Base-by-base conservation (phyloP, 2,797 vertebrate genomes). In the Gymnothorax javanicus region DNA sequence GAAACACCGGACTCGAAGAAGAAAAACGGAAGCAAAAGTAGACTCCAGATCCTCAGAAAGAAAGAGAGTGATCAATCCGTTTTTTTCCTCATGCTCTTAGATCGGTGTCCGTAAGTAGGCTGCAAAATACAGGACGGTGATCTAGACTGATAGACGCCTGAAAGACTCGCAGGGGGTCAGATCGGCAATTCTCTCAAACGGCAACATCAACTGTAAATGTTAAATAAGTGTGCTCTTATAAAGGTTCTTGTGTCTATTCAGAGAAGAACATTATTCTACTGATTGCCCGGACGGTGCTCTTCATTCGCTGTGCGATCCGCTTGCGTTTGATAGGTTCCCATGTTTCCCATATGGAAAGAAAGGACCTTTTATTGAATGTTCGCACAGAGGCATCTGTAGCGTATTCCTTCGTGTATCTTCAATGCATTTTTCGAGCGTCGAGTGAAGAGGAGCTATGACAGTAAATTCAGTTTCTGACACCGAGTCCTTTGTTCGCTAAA, bases 81-180 rank as follows among this genome's bases (percentile, higher is more conserved):
- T 73, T 87, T 64, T 87, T 43, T 27, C 9, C 54, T 20, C 60
- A 52, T 58, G 60, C 58, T 82, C n/a, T 27, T 23, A 33, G 82
- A 87, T 77, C 33, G 62, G n/a, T 67, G 20, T 71, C 52, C 57
- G 50, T 71, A 71, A 54, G 64, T 85, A 57, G 54, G 86, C 64
- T 77, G 52, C 82, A 75, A 87, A 84, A 77, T 23, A 73, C 27
- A 87, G 69, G 52, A 57, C 56, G 54, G 58, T 33, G 86, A 87
- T 87, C 57, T 58, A 87, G 82, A 84, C 83, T 60, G 17, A 84
- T 33, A 71, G 86, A 62, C 83, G 57, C 82, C 82, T 54, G 82
- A 75, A 57, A 62, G 56, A 84, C 23, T 84, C 82, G 73, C 62
- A 71, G 62, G 64, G 79, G 60, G 81, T 83, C 81, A 83, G 60